Base-by-base conservation (phyloP, 1,140 invertebrate species). In the Hycleus cichorii region DNA sequence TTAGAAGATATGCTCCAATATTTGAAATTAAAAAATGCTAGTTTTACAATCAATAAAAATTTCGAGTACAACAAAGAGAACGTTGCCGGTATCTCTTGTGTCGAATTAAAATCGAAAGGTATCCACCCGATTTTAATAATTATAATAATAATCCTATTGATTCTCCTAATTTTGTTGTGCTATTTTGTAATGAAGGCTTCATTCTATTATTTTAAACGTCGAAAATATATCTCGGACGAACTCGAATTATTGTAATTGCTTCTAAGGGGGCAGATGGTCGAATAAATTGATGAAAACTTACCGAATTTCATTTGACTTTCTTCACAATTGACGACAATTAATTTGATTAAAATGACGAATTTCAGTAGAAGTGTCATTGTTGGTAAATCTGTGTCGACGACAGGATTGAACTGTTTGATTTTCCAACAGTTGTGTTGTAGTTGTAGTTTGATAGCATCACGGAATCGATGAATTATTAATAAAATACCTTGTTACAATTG, bases 1-100 rank as follows among this genome's bases (percentile, higher is more conserved):
- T 48, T 72, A 9, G 42, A 51, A 5, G 62, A 66, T 56, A 68
- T 71, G 47, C 64, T 71, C 26, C 39, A 27, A 10, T 72, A 62
- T 58, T 64, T 71, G 24, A 60, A 61, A 18, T 59, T 56, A 10
- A 69, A 66, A 27, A n/a, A 55, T 25, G 65, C 71, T 4, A 64
- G 52, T 38, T 72, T 62, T 40, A 70, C 64, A 1, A 55, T 64
- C 5, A 66, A 66, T 49, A 66, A 72, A 49, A 49, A 65, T 47
- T 56, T 67, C 3, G 44, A 67, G n/a, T 59, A 65, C 44, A 58
- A 67, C 32, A 62, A 64, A 43, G 65, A 71, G 45, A 72, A 72
- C 60, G 64, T 72, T 11, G 68, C 60, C 10, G 71, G 71, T 6
- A 72, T 72, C 54, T 65, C 66, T 48, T 72, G 71, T 45, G 61